Base-by-base conservation (phyloP, 2,888 invertebrate genomes). In the Perizoma affinitatum region DNA sequence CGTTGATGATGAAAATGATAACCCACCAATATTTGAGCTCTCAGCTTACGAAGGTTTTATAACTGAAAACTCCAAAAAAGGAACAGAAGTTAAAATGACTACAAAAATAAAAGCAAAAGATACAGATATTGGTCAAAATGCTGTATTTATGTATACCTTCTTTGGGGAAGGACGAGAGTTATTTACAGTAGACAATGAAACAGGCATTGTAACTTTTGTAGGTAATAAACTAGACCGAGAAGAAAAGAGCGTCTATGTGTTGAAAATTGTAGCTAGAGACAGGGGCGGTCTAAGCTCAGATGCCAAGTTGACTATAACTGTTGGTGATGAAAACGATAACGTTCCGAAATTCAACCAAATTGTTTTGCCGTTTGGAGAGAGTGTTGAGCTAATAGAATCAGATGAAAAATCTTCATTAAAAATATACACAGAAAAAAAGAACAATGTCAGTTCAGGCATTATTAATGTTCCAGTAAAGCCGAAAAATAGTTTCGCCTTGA, bases 1-100 rank as follows among this genome's bases (percentile, higher is more conserved):
- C 56, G 96, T 97, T 0, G 96, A 96, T 63, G 97, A 98, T 78
- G 96, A 96, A 64, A 97, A 98, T 76, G 97, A 97, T 76, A 97
- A 97, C 75, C 94, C 97, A 4, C 98, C 98, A 0, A 84, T 94
- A 59, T 98, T 98, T 80, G 95, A 95, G 67, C 86, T 94, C 8
- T 78, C 93, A 0, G 82, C 91, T 0, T 98, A 97, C 79, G 96
- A 96, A 73, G 97, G 97, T 0, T 93, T 93, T 63, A 95, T 98
- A 10, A 87, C 90, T 46, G 98, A 98, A 87, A 97, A 98, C 82
- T 95, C 96, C 38, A 88, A 90, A 7, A 87, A 92, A 43, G 95
- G 95, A 6, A 95, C 95, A 0, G 95, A 96, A 81, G 94, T 97
- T 0, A 93, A 94, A 67, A 88, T 96, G 82, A 94, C 94, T 61